Conservation (phyloP, 2,113 vertebrate genomes). For the Cervus canadensis region DNA sequence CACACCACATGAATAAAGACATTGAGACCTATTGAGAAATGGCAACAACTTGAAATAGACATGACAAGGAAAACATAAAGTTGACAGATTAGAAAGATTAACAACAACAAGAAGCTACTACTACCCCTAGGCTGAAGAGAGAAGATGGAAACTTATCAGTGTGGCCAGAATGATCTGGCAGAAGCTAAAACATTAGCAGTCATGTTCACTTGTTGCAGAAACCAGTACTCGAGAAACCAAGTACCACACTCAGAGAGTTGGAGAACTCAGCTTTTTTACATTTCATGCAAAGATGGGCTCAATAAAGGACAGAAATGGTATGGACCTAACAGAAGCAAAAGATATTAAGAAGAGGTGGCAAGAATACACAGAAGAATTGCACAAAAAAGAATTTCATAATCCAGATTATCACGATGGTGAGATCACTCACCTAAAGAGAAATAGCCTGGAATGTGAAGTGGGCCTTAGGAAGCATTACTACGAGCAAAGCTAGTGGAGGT, state of each 20-base stretch:
- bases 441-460: too few species aligned
- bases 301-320: background rate
- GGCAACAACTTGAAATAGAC: background rate
- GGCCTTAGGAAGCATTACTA: too few species aligned
- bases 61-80: background rate
- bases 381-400: too few species aligned
- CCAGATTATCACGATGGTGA: too few species aligned
- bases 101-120: background rate
- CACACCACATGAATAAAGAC: background rate
- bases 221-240: background rate
- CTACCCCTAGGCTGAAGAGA: background rate
- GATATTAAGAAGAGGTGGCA: too few species aligned
- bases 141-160: background rate
- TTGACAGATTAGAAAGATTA: background rate
- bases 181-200: background rate
- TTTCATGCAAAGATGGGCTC: background rate
- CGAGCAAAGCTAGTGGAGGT: too few species aligned
- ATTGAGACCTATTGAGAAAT: background rate
- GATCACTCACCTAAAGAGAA: too few species aligned
- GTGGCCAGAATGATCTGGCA: background rate
- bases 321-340: too few species aligned
- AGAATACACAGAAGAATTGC: too few species aligned
- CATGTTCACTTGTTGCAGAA: background rate
- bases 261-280: background rate
- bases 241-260: background rate